Base-by-base conservation (phyloP, 1,140 invertebrate species). In the Lordiphosa mommai region DNA sequence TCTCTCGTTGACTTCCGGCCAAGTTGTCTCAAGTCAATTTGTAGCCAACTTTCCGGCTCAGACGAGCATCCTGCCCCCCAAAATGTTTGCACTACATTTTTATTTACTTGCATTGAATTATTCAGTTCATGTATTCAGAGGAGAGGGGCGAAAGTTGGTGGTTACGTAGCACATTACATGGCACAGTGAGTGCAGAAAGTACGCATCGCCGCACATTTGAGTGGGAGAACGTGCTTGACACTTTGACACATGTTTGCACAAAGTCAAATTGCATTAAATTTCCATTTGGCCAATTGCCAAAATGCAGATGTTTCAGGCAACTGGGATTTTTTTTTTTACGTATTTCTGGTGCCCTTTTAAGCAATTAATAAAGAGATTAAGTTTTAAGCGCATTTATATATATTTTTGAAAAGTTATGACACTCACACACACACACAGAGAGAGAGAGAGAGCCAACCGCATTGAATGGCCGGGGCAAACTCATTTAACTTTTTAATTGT, bases 401-500 rank as follows among this genome's bases (percentile, higher is more conserved):
- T 60, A 70, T 61, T 52, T 52, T 37, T 44, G 16, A 49, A 67
- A 55, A 10, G 20, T 43, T 51, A 33, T 23, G n/a, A 56, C 17
- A 59, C 29, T 38, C n/a, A 29, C 40, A 50, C n/a, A 40, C 32
- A 37, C 6, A 49, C n/a, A n/a, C n/a, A n/a, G n/a, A n/a, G n/a
- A n/a, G n/a, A n/a, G n/a, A n/a, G n/a, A n/a, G n/a, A n/a, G n/a
- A n/a, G n/a, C n/a, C n/a, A n/a, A n/a, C n/a, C n/a, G n/a, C n/a
- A n/a, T n/a, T 65, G 73, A 61, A 61, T 61, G 52, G 27, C 51
- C 40, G 53, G 20, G 43, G 20, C 38, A 69, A 82, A 32, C 66
- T 72, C 77, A 84, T 76, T 82, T 84, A 82, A 82, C 77, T 68
- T 84, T 82, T 76, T 82, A 82, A 82, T 80, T 80, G 76, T 76